Conservation (phyloP, 2,797 vertebrate species). For the Ispidina picta region DNA sequence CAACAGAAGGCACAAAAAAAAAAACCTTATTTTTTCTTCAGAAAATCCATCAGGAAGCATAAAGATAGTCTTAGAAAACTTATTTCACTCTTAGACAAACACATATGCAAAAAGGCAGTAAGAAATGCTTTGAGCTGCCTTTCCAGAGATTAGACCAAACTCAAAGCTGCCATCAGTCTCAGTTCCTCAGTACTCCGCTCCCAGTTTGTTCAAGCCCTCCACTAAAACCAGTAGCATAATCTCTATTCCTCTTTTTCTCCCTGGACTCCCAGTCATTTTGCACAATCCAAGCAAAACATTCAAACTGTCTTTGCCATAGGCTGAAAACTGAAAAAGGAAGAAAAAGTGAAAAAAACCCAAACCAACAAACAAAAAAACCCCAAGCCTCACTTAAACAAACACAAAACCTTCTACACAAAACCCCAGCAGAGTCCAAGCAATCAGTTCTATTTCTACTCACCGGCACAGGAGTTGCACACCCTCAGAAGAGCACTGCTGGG, state of each 20-base stretch:
- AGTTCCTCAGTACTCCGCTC: background rate
- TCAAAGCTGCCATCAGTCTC: background rate
- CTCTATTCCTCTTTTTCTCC: background rate
- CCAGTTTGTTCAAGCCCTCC: background rate
- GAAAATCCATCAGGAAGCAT: background rate
- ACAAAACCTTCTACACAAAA: accelerated
- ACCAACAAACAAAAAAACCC: too few relatives aligned
- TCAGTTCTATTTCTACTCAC: background rate
- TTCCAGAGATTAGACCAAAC: background rate
- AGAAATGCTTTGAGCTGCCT: accelerated
- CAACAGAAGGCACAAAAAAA: background rate
- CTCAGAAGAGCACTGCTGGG: background rate
- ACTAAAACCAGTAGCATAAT: background rate
- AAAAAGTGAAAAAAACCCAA: background rate
- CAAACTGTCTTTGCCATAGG: background rate
- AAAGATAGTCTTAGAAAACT: background rate
- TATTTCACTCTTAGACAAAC: background rate
- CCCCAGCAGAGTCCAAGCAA: background rate
- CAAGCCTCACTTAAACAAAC: background rate
- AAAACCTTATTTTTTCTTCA: background rate
- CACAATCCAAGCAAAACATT: background rate
- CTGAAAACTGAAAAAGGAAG: background rate
- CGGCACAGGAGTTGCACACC: background rate
- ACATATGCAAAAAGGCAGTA: background rate
- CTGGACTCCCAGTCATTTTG: background rate